These are phyloP conservation scores for Stictonetta naevosa DNA, from an alignment of 2,113 vertebrate species.

Conservation along the genomic window DNA sequence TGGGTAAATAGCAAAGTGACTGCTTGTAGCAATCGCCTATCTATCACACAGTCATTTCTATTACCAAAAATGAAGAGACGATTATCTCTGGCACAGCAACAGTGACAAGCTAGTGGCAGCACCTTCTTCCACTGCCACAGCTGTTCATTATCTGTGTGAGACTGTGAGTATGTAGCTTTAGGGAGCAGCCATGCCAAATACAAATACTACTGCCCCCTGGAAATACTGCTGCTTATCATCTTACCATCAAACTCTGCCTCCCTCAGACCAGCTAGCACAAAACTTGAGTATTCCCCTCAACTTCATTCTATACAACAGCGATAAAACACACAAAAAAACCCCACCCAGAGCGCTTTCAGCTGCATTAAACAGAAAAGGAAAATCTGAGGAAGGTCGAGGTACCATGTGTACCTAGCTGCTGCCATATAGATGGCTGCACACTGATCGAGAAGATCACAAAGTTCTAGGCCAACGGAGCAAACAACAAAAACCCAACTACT, in stretches of 20 bases:
- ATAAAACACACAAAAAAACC: neutral
- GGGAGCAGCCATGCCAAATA: neutral
- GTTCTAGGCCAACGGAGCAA: too few species aligned
- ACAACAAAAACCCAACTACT: too few species aligned
- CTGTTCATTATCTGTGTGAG: neutral
- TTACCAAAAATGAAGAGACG: neutral
- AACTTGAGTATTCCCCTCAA: neutral
- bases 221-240: neutral
- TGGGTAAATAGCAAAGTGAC: neutral
- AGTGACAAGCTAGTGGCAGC: neutral
- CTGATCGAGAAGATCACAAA: too few species aligned
- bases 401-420: fast-evolving
- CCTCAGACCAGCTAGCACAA: neutral
- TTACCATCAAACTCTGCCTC: neutral
- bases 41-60: neutral
- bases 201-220: neutral
- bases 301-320: neutral
- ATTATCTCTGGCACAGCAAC: neutral
- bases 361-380: neutral
- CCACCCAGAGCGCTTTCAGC: neutral
- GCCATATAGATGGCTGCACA: neutral
- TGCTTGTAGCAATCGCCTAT: neutral
- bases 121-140: neutral
- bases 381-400: neutral
- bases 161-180: neutral